These are phyloP conservation scores for Apodemus speciosus DNA, from an alignment of 2,113 vertebrate genomes.

Conservation along the genomic window DNA sequence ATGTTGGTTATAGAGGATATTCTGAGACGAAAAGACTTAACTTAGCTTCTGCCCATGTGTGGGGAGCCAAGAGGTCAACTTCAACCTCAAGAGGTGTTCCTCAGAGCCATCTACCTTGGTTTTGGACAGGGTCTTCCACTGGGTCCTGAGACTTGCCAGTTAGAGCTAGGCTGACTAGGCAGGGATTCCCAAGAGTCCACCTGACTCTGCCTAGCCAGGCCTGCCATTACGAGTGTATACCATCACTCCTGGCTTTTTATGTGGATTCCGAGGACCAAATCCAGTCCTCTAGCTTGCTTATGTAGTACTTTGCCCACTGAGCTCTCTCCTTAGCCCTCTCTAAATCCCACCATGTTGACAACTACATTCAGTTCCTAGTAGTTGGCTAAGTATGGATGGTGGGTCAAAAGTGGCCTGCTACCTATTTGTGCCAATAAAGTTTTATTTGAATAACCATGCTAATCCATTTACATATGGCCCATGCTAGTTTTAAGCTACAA, in stretches of 20 bases:
- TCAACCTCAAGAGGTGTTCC: not conserved
- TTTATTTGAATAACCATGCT: not conserved
- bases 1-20: not conserved
- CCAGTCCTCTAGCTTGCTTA: not conserved
- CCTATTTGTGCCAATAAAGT: not conserved
- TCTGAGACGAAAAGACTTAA: not conserved
- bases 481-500: not conserved
- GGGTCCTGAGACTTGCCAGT: not conserved
- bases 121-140: not conserved
- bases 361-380: not conserved
- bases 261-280: not conserved
- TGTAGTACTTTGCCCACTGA: not conserved
- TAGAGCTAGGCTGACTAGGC: not conserved
- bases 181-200: not conserved
- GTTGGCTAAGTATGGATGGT: not conserved
- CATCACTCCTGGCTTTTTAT: too few relatives aligned
- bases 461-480: not conserved
- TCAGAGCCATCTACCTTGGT: not conserved
- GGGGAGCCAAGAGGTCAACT: not conserved
- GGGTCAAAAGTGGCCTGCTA: not conserved
- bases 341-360: not conserved
- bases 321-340: not conserved
- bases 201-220: not conserved
- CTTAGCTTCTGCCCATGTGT: not conserved
- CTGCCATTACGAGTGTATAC: not conserved